Percentiles rank a stretch among this genome's conserved stretches.
Evolutionary conservation across 2,888 invertebrate genomes (phyloP).

Genomic region (Cerceris rybyensis): DNA sequence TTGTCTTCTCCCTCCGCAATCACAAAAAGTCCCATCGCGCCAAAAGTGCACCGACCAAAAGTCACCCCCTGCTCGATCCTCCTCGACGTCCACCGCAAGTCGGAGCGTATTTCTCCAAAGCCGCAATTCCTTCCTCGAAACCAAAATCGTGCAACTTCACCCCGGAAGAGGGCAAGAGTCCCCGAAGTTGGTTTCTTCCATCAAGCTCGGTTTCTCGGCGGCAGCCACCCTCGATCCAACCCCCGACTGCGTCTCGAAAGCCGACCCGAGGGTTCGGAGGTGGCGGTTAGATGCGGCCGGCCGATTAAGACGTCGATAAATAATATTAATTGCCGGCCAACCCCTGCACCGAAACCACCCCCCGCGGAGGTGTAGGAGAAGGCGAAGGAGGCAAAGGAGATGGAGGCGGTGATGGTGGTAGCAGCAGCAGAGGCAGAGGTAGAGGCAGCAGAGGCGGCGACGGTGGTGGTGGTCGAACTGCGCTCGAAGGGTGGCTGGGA

Average conservation of each 20-base stretch:
- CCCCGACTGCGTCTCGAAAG: conserved; percentile 35
- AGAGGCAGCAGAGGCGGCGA: conserved; percentile 4
- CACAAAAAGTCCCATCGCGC: too few species aligned
- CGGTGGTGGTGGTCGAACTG: conserved; percentile 11
- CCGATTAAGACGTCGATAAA: conserved; percentile 81
- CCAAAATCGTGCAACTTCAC: too few species aligned
- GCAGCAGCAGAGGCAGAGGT: conserved; percentile 10
- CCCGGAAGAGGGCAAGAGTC: too few species aligned
- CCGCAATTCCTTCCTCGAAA: too few species aligned
- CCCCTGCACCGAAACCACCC: conserved; percentile 61
- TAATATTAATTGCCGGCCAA: conserved; percentile 80
- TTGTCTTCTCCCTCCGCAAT: too few species aligned
- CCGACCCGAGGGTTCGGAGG: conserved; percentile 49
- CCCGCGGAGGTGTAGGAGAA: conserved; percentile 5
- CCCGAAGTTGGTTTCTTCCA: neutral
- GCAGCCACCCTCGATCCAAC: conserved; percentile 36
- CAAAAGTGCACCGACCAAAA: too few species aligned
- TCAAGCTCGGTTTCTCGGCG: neutral
- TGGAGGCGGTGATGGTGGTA: conserved; percentile 11
- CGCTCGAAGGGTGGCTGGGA: conserved; percentile 48
- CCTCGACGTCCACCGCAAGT: too few species aligned
- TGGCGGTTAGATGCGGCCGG: conserved; percentile 75
- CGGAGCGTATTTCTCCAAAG: too few species aligned
- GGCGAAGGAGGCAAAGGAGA: neutral
- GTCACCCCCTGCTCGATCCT: too few species aligned